Evolutionary conservation across 1,140 invertebrate genomes (phyloP).

Genomic region (Megathymus violae): DNA sequence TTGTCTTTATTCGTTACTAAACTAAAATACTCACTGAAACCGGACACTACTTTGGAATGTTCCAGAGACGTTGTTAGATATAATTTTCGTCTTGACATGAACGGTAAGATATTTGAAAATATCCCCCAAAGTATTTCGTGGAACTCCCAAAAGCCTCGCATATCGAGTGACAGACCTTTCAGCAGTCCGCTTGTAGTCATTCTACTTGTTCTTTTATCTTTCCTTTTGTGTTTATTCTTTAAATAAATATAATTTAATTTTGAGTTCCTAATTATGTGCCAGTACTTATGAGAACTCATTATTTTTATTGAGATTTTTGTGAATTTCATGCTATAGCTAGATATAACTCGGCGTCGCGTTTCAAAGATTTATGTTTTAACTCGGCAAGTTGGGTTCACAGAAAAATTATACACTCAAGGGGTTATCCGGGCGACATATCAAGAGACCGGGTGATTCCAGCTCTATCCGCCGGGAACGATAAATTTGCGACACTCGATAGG

Average conservation of each 20-base stretch:
- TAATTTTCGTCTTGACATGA: constrained; percentile 38
- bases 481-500: constrained; percentile 64
- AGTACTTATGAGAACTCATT: neutral
- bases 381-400: constrained; percentile 42
- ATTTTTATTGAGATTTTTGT: constrained; percentile 3
- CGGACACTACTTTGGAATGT: too few species aligned
- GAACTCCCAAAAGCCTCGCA: constrained; percentile 44
- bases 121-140: constrained; percentile 45
- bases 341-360: too few species aligned
- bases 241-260: constrained; percentile 31
- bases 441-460: constrained; percentile 49
- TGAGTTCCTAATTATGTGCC: constrained; percentile 17
- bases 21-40: neutral
- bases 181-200: constrained; percentile 41
- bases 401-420: constrained; percentile 67
- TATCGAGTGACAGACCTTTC: constrained; percentile 53
- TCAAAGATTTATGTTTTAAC: constrained; percentile 28
- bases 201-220: constrained; percentile 16
- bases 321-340: neutral
- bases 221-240: constrained; percentile 30
- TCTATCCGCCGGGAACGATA: constrained; percentile 66
- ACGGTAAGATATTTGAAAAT: constrained; percentile 45
- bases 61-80: constrained; percentile 12
- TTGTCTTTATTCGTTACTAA: neutral
- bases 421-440: constrained; percentile 64